Base-by-base conservation (phyloP, 2,113 vertebrate species). In the Bufo gargarizans region DNA sequence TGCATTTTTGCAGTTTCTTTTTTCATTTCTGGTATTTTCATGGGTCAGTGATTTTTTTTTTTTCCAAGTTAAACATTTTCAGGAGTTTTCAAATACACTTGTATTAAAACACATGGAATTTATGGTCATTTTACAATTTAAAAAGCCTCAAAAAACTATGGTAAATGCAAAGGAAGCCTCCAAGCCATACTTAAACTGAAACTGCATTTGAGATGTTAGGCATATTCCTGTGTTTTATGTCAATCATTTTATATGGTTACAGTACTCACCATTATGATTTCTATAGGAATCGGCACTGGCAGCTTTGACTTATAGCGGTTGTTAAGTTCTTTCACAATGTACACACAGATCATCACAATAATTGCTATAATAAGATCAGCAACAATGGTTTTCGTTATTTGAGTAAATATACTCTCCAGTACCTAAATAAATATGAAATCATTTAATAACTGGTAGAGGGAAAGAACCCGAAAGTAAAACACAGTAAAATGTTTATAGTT, bases 271-370 rank as follows among this genome's bases (percentile, higher is more conserved):
- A 95, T 94, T 50, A 96, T 95, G 53, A 96, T 93, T 89, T 96
- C 96, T 86, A 96, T 96, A 2, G 96, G 96, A 55, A 96, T 95
- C 4, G 96, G 95, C 47, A 96, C 95, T 0, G 94, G 95, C n/a
- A 96, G 91, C 86, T 95, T 96, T 84, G 94, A 92, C 91, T 94
- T 96, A 89, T 90, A 96, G 78, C 92, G 91, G n/a, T 95, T 94
- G 71, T 96, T 96, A n/a, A 96, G 50, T 89, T 96, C 95, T 89
- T 96, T 96, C 11, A 96, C 95, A 0, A 92, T 76, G 45, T 95
- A 94, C 81, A 96, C 95, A 86, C 90, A 90, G 77, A 92, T 89
- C 91, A 96, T 95, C 86, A 96, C 92, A 43, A 96, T 89, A 61
- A 95, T 19, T 20, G 95, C 89, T 14, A 94, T 96, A 71, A 96